Evolutionary conservation across 2,888 invertebrate species (phyloP), one percentile per base, ranked within the genome.

Genomic region (Spodoptera exigua): DNA sequence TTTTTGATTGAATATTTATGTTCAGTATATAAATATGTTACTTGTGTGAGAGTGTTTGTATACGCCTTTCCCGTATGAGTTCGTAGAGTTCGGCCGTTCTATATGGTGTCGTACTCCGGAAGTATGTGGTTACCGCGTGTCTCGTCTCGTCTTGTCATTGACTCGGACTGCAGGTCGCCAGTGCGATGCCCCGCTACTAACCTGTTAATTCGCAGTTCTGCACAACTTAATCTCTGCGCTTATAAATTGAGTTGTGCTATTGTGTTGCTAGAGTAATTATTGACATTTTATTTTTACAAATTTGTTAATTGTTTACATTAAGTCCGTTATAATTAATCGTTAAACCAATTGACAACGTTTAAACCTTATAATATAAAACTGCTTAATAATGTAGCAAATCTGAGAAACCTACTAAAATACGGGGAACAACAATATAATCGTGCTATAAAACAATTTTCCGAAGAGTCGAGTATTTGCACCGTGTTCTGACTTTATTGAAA

Each of bases 51-150:
- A 2, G 34, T 39, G 21, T 43, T 17, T 27, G 32, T 32, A 21
- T 65, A 60, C 47, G 55, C 45, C 47, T 37, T 48, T 2, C 35
- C 13, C 40, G 48, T 44, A 40, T 14, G 13, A 17, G 37, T 46
- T 34, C 13, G 35, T 40, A 32, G 46, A 55, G 55, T 40, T 47
- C 35, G 46, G 46, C 11, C 14, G 45, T 35, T 59, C 52, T 54
- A 53, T 48, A 47, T 54, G 18, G 32, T 41, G 17, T 37, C 40
- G 37, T 55, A 34, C 48, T 35, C 75, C 65, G 72, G 63, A 74
- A 61, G 57, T 43, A 27, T 40, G 13, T 46, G 47, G 45, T 44
- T 46, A 51, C 56, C 54, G 47, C 55, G 57, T 58, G 55, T 63
- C 43, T 37, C 34, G 55, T 63, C 43, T 37, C 34, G 40, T 52